Conservation (phyloP, 2,797 vertebrate species). For the Myotis vivesi region DNA sequence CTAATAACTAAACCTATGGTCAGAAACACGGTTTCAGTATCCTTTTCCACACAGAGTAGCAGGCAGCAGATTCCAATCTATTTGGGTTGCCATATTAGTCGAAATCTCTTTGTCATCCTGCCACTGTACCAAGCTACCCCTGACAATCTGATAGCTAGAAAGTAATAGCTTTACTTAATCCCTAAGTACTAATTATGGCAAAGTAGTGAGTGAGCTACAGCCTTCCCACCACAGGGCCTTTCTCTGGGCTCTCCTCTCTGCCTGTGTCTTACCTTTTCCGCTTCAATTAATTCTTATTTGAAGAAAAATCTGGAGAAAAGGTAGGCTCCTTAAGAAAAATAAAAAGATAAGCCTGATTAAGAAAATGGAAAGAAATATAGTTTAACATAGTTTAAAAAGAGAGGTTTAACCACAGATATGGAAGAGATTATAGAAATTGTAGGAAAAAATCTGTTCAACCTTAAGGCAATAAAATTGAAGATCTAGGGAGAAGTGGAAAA, state of each 20-base stretch:
- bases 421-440: neutral
- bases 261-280: neutral
- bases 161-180: neutral
- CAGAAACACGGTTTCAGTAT: neutral
- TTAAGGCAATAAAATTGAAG: slow-evolving; percentile 36
- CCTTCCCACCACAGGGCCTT: neutral
- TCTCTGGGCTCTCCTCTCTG: neutral
- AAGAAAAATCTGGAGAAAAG: slow-evolving; percentile 8
- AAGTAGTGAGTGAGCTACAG: neutral
- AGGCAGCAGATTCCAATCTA: neutral
- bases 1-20: neutral
- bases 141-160: neutral
- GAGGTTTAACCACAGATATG: neutral
- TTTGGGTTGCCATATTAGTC: neutral
- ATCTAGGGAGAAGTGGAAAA: neutral
- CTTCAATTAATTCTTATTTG: neutral
- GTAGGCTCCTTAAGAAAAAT: neutral
- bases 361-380: neutral
- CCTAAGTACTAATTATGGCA: neutral
- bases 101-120: neutral
- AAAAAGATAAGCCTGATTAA: neutral
- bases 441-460: neutral
- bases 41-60: neutral
- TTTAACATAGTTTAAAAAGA: neutral
- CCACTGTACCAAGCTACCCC: neutral